Percentiles rank a stretch among this genome's conserved stretches.
Evolutionary conservation across 1,140 invertebrate genomes (phyloP).

Genomic region (Latrodectus geometricus): DNA sequence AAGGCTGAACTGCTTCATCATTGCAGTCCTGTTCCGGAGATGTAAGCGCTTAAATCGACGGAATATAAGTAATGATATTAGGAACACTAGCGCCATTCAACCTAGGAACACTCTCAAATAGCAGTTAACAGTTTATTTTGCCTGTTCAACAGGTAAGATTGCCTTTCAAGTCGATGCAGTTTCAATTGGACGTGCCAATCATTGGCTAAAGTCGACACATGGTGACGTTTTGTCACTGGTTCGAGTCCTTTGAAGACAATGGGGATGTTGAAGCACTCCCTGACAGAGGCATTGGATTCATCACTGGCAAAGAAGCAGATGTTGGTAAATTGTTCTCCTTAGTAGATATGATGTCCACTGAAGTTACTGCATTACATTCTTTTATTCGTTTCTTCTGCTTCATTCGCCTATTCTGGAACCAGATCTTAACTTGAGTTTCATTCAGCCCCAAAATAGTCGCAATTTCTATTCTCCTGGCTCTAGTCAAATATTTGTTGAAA

Average conservation of each 20-base stretch:
- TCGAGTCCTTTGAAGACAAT: constrained; percentile 42
- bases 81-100: neutral
- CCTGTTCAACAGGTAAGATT: neutral
- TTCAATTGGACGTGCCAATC: too few species aligned
- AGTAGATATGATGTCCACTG: constrained; percentile 70
- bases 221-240: constrained; percentile 28
- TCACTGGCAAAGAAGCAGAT: neutral
- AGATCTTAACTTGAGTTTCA: constrained; percentile 84
- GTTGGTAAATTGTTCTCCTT: constrained; percentile 57
- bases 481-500: constrained; percentile 98
- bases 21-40: neutral
- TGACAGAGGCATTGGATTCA: neutral
- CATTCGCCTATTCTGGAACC: constrained; percentile 70
- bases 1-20: neutral
- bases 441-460: constrained; percentile 95
- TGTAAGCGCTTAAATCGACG: neutral
- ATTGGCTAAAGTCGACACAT: neutral
- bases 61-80: neutral
- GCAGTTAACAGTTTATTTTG: too few species aligned
- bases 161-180: too few species aligned
- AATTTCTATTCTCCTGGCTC: constrained; percentile 96
- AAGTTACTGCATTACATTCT: constrained; percentile 80
- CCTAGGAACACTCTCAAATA: neutral
- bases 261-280: constrained; percentile 9
- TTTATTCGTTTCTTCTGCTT: constrained; percentile 70